Evolutionary conservation across 2,797 vertebrate genomes (phyloP), one percentile per base, ranked within the genome.

Genomic region (Antrozous pallidus): DNA sequence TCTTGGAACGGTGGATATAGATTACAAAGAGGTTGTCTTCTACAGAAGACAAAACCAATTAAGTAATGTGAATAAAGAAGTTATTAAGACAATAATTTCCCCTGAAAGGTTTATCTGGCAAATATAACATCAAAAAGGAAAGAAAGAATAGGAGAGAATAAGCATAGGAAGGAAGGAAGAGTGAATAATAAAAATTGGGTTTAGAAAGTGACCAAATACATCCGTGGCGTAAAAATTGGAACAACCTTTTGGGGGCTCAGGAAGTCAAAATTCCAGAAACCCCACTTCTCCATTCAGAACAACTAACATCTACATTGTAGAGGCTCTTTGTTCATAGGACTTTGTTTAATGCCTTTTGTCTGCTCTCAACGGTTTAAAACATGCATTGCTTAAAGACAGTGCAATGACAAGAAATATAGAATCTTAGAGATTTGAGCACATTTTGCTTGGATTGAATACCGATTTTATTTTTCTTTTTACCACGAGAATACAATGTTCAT

Each of bases 291-390:
- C 67, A 74, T 31, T 42, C 54, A 85, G 38, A 14, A n/a, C 67
- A 81, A 91, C 74, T 65, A 6, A 2, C 56, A 8, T 90, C 13
- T 65, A 73, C 84, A 26, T 56, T 61, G 9, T 6, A 67, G 14
- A 9, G 5, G 73, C 58, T 63, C 13, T 49, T 65, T 87, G 42
- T 38, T 95, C 31, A 56, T 9, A 90, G 70, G 38, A 14, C 38
- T 70, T n/a, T 9, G 14, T 58, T 67, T 51, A 12, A 75, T 78
- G 31, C 8, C 51, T 78, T 84, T 40, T 42, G 4, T 36, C 10
- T 83, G 0, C 95, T 94, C 40, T 93, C 51, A 58, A 17, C 56
- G 4, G 70, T n/a, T 92, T 88, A 84, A 84, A 83, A 91, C 33
- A 73, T 88, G 3, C 4, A 73, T 47, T 94, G 13, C 12, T 33